Evolutionary conservation across 2,113 vertebrate genomes (phyloP).

Genomic region (Elephantulus edwardii): DNA sequence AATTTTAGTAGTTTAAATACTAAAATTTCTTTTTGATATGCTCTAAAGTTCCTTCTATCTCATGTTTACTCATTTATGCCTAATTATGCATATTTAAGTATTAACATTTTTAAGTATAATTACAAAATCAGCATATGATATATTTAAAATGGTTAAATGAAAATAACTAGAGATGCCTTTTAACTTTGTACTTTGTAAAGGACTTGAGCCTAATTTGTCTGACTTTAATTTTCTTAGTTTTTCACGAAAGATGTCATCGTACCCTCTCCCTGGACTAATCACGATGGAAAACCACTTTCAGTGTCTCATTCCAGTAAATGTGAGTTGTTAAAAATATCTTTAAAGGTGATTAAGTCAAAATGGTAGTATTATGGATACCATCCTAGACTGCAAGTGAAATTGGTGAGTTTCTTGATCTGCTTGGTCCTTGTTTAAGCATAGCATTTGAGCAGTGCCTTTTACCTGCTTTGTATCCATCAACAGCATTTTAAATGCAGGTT

Average conservation of each 20-base stretch:
- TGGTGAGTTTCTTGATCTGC: neutral
- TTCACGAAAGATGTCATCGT: constrained; percentile 96
- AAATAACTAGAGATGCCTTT: neutral
- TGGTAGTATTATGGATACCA: neutral
- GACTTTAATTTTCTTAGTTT: constrained; percentile 87
- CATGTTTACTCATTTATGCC: constrained; percentile 17
- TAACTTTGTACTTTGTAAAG: neutral
- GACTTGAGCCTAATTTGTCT: constrained; percentile 42
- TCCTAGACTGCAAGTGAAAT: neutral
- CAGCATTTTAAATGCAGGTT: neutral
- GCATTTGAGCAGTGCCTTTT: neutral
- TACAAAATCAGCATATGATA: neutral
- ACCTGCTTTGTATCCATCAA: neutral
- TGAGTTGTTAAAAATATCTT: constrained; percentile 80
- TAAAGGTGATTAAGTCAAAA: neutral
- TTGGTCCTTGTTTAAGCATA: neutral
- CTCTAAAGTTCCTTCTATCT: constrained; percentile 13
- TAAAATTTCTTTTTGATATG: constrained; percentile 10
- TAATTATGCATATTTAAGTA: no score
- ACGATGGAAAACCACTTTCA: constrained; percentile 86
- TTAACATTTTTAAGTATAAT: constrained; percentile 17
- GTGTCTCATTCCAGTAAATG: constrained; percentile 86
- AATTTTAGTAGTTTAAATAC: constrained; percentile 2
- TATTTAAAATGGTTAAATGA: constrained; percentile 26
- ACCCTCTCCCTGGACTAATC: constrained; percentile 94